Percentiles rank a stretch among this genome's conserved stretches.
These are phyloP conservation scores for Chiridota heheva DNA, from an alignment of 35 echinoderm and acorn worm species.

Conservation along the genomic window DNA sequence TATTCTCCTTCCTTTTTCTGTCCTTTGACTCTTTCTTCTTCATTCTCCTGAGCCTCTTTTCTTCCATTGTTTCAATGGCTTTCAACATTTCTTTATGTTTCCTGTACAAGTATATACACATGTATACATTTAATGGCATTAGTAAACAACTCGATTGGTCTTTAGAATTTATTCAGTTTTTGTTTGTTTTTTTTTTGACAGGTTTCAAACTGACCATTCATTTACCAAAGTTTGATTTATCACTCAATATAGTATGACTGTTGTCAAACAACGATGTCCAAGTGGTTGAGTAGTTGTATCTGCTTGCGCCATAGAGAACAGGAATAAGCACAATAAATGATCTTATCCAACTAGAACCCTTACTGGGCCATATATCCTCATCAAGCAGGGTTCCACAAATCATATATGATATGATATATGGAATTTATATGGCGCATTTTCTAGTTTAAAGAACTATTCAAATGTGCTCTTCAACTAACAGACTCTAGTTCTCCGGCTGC, in stretches of 20 bases:
- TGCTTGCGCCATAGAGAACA: too few species aligned
- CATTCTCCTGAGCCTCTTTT: constrained; percentile 82
- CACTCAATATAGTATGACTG: neutral
- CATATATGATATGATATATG: too few species aligned
- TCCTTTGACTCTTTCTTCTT: constrained; percentile 88
- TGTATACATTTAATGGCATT: neutral
- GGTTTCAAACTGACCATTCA: neutral
- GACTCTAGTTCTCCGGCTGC: too few species aligned
- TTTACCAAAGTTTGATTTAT: neutral
- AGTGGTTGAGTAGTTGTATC: too few species aligned
- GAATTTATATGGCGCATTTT: too few species aligned
- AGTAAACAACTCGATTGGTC: neutral
- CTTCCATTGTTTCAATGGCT: constrained; percentile 74
- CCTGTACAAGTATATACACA: constrained; percentile 21
- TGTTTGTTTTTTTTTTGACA: neutral
- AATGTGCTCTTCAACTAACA: too few species aligned
- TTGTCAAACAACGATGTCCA: neutral
- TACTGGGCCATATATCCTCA: too few species aligned
- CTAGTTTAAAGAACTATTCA: too few species aligned
- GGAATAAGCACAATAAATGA: too few species aligned
- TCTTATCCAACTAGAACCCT: too few species aligned
- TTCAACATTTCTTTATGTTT: constrained; percentile 80
- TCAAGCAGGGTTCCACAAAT: too few species aligned
- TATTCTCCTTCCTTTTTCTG: constrained; percentile 84
- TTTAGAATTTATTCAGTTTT: neutral